Base-by-base conservation (phyloP, 2,113 vertebrate species). In the Enhydra lutris region DNA sequence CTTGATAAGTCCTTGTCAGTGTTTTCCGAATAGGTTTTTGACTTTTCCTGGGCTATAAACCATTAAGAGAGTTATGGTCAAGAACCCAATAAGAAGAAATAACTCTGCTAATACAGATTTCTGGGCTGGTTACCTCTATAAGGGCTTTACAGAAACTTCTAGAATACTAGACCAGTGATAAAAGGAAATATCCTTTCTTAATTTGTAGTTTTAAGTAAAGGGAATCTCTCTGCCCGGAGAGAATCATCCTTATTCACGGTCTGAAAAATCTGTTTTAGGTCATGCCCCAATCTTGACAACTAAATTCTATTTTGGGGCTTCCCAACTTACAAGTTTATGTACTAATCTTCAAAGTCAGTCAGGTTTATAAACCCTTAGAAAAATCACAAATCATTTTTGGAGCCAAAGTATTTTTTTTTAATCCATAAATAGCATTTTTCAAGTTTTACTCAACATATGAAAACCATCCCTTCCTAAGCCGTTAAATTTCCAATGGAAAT, bases 1-100 rank as follows among this genome's bases (percentile, higher is more conserved):
- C 99, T 99, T n/a, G 98, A 98, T 57, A 97, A 98, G 59, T 99
- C 98, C 98, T 97, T 98, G 92, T 99, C 99, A 96, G 94, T 96
- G 81, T 97, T 98, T 96, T 98, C 98, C 61, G 97, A 97, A 94
- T 97, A 97, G 73, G 63, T 98, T 98, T 99, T 99, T 87, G 98
- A 79, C 90, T 98, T 99, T 88, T 99, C 99, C 95, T 98, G 98
- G 97, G 98, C 99, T 99, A 97, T 67, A 98, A 98, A 96, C 63
- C 94, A 98, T 97, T 94, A 97, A 96, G 55, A 98, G 47, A 96
- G 57, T 34, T 89, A 52, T 65, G 83, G 85, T 97, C 80, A 97
- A 95, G 31, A 96, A 52, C 94, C 9, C 61, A 96, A 74, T 4
- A 90, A 39, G 57, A 95, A 97, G 79, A 94, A 92, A 87, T 65